phyloP scores from a whole-genome alignment of 1,140 invertebrate genomes.

The Ruditapes philippinarum region DNA sequence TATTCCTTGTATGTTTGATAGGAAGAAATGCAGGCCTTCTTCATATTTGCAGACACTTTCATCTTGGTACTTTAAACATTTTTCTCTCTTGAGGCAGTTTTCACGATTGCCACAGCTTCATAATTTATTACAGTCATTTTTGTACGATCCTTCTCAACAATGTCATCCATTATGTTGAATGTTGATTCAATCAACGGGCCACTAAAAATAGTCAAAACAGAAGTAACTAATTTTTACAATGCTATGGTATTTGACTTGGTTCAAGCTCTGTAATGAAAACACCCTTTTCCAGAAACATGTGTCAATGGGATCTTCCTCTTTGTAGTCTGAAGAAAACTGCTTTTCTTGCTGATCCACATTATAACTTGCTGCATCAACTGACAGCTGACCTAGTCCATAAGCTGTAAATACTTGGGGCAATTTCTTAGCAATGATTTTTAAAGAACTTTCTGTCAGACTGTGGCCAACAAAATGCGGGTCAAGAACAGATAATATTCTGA shows the following conservation, averaged over 20 bases:
- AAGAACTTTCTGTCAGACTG: background rate
- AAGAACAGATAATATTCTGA: background rate
- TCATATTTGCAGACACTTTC: no score
- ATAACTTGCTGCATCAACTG: background rate
- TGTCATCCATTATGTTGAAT: slow-evolving; percentile 63
- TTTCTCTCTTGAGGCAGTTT: no score
- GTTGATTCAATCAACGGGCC: slow-evolving; percentile 15
- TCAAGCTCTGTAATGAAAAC: background rate
- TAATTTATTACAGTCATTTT: no score
- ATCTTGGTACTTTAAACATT: no score
- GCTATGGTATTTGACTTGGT: background rate
- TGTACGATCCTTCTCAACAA: background rate
- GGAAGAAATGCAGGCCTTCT: no score
- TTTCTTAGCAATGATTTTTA: background rate
- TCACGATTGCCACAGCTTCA: no score
- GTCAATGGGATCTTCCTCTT: background rate
- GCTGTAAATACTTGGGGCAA: background rate
- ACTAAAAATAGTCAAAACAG: slow-evolving; percentile 31
- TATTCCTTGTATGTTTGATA: no score
- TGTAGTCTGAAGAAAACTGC: background rate
- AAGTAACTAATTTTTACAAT: slow-evolving; percentile 11
- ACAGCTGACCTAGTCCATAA: background rate
- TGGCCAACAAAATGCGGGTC: slow-evolving; percentile 45
- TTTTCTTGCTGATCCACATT: background rate
- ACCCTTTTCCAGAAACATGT: background rate